Conservation (phyloP, 37 sponge, comb jelly and placozoan species). For the Cliona cf. orientalis region DNA sequence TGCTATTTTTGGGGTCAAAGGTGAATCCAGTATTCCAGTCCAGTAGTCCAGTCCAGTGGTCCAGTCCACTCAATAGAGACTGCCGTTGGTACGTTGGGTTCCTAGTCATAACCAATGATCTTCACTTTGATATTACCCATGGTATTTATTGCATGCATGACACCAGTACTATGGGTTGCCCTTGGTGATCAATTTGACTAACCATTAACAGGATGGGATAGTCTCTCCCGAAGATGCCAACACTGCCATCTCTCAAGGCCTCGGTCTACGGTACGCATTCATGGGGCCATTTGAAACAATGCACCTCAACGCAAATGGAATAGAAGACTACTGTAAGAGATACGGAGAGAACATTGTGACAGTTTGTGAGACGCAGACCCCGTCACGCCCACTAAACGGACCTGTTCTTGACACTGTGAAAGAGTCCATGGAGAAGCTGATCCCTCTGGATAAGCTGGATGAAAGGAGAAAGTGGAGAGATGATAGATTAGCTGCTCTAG, state of each 20-base stretch:
- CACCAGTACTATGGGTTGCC: too few species aligned
- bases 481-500: slow-evolving; percentile 67
- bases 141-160: too few species aligned
- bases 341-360: slow-evolving; percentile 86
- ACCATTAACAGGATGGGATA: slow-evolving; percentile 79
- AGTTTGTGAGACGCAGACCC: slow-evolving; percentile 71
- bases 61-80: too few species aligned
- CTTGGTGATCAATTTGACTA: not conserved
- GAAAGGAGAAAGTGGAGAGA: slow-evolving; percentile 90
- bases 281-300: slow-evolving; percentile 93
- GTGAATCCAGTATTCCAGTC: too few species aligned
- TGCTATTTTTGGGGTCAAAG: too few species aligned
- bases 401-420: slow-evolving; percentile 60
- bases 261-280: slow-evolving; percentile 89
- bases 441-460: slow-evolving; percentile 74
- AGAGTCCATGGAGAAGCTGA: slow-evolving; percentile 43
- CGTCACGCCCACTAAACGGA: slow-evolving; percentile 72
- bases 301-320: slow-evolving; percentile 94
- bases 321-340: slow-evolving; percentile 88
- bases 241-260: slow-evolving; percentile 85
- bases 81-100: too few species aligned
- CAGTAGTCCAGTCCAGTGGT: too few species aligned
- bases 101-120: too few species aligned
- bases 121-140: too few species aligned
- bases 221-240: slow-evolving; percentile 95